Evolutionary conservation across 2,113 vertebrate genomes (phyloP), one percentile per base, ranked within the genome.

Genomic region (Cochlearius cochlearius): DNA sequence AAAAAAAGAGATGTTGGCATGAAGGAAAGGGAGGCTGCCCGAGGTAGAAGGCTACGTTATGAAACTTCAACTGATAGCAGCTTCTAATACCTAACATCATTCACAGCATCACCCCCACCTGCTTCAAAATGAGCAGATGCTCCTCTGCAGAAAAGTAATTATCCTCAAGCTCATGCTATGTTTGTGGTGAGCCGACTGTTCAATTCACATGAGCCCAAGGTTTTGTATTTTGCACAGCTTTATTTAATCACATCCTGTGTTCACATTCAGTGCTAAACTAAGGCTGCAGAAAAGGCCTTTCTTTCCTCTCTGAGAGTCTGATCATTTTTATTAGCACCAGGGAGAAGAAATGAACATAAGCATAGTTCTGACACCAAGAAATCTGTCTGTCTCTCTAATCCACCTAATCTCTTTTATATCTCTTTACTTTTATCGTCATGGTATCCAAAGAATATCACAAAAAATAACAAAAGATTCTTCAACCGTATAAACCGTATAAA

Each of bases 121-220:
- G 47, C 78, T 90, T 64, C 58, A 88, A 78, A 93, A 86, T 49
- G 59, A 92, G 43, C 69, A 91, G 77, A 68, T 79, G 66, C 63
- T 90, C 86, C 45, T 82, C 69, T 90, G 36, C 36, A 90, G 77
- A 93, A 88, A 93, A 88, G 49, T 85, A 90, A 95, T 97, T 95
- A 92, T 82, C 52, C 30, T 91, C 69, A 68, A 53, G 59, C 36
- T 81, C 34, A 36, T 53, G 50, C 47, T 94, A 68, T 91, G 66
- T 85, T 93, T 96, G 52, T 76, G 45, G 62, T 82, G 85, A 94
- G 49, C 16, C 0, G 16, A 67, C 63, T 78, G 84, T 71, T 87
- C 64, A 89, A 75, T 90, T 92, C 81, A 91, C 68, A 89, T 14
- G 30, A 90, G 77, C 32, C 34, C 27, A 79, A 58, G 43, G 17